Evolutionary conservation across 2,113 vertebrate species (phyloP).

Genomic region (Nymphicus hollandicus): DNA sequence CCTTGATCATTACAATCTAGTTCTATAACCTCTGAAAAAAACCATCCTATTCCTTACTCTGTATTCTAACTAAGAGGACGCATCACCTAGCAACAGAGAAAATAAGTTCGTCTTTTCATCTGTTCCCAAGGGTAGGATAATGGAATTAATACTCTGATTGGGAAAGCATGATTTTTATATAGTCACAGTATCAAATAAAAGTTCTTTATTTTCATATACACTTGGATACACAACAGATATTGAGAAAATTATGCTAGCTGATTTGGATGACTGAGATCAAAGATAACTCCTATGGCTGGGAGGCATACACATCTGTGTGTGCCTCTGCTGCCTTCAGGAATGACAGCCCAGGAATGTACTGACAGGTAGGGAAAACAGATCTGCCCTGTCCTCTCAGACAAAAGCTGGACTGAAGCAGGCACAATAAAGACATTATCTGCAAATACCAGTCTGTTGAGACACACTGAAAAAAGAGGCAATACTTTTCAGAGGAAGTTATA

Average conservation of each 20-base stretch:
- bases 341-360: neutral
- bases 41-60: neutral
- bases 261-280: neutral
- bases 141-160: neutral
- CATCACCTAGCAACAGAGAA: neutral
- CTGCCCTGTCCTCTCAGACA: neutral
- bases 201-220: neutral
- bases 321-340: neutral
- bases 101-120: neutral
- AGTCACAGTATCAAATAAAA: neutral
- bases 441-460: neutral
- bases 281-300: neutral
- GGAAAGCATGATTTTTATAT: neutral
- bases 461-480: neutral
- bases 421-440: neutral
- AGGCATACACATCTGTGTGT: neutral
- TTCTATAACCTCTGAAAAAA: neutral
- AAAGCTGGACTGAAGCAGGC: neutral
- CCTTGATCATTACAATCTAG: neutral
- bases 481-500: neutral
- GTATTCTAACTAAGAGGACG: neutral
- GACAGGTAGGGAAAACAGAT: neutral
- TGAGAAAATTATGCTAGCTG: neutral
- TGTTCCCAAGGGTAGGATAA: neutral
- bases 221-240: neutral